phyloP scores from a whole-genome alignment of 2,113 vertebrate species.

The Carassius carassius region DNA sequence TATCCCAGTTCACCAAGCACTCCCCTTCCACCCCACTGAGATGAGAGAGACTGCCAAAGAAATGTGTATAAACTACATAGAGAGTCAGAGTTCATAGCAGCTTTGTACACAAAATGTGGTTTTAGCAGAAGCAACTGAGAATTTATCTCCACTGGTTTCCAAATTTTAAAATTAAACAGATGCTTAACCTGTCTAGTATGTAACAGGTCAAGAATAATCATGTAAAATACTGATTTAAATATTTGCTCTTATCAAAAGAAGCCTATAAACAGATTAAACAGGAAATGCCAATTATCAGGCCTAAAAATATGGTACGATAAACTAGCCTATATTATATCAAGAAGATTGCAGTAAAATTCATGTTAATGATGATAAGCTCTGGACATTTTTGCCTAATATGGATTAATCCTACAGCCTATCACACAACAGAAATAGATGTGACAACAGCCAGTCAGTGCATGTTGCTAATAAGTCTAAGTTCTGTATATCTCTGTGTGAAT shows the following conservation, averaged over 20 bases:
- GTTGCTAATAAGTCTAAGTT: too few species aligned
- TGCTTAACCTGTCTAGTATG: background rate
- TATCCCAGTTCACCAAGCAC: background rate
- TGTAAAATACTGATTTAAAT: background rate
- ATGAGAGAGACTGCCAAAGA: background rate
- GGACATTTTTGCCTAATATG: too few species aligned
- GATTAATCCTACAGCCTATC: too few species aligned
- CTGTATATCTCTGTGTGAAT: too few species aligned
- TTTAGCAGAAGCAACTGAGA: background rate
- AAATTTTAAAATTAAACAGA: background rate
- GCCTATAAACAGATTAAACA: background rate
- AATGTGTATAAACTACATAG: background rate
- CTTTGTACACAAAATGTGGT: background rate
- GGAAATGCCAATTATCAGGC: too few species aligned
- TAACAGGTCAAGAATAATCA: background rate
- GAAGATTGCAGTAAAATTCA: too few species aligned
- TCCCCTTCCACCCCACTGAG: background rate
- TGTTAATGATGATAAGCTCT: too few species aligned
- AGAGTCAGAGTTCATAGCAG: background rate
- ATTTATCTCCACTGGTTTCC: background rate
- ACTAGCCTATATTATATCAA: too few species aligned
- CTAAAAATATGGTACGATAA: too few species aligned
- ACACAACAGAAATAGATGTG: too few species aligned
- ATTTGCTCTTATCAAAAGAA: background rate
- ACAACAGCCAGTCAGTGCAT: too few species aligned